Conservation (phyloP, 2,797 vertebrate species). For the Lutjanus campechanus region DNA sequence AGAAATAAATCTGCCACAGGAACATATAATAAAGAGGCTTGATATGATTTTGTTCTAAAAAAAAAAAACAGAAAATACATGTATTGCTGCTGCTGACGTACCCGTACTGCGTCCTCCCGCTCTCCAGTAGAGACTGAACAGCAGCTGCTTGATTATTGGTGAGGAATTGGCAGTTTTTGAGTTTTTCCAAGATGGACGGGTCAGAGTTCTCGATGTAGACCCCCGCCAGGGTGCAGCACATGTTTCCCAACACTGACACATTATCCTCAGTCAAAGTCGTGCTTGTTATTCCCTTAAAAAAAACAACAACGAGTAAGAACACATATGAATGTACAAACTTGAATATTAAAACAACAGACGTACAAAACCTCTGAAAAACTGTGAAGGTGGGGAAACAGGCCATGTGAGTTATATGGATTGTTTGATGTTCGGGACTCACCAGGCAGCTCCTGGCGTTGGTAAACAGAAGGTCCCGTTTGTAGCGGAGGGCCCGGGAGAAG, state of each 20-base stretch:
- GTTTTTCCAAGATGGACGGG: constrained; percentile 77
- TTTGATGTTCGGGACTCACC: constrained; percentile 62
- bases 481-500: constrained; percentile 75
- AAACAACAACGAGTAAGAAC: background rate
- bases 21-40: too few relatives aligned
- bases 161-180: constrained; percentile 76
- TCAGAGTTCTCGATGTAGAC: constrained; percentile 79
- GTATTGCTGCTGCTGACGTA: constrained; percentile 62
- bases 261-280: constrained; percentile 65
- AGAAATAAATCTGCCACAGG: too few relatives aligned
- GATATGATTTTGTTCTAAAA: too few relatives aligned
- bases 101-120: constrained; percentile 74
- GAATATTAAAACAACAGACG: constrained; percentile 1
- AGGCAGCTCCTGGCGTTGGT: constrained; percentile 77
- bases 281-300: constrained; percentile 74
- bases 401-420: background rate
- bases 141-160: constrained; percentile 46
- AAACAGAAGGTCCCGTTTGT: constrained; percentile 65
- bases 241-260: constrained; percentile 81
- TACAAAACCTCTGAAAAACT: background rate
- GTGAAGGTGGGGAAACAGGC: too few relatives aligned
- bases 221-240: constrained; percentile 78
- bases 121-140: constrained; percentile 58
- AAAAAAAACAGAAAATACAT: too few relatives aligned
- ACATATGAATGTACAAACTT: background rate